Conservation (phyloP, 2,113 vertebrate species). For the Nerophis lumbriciformis region DNA sequence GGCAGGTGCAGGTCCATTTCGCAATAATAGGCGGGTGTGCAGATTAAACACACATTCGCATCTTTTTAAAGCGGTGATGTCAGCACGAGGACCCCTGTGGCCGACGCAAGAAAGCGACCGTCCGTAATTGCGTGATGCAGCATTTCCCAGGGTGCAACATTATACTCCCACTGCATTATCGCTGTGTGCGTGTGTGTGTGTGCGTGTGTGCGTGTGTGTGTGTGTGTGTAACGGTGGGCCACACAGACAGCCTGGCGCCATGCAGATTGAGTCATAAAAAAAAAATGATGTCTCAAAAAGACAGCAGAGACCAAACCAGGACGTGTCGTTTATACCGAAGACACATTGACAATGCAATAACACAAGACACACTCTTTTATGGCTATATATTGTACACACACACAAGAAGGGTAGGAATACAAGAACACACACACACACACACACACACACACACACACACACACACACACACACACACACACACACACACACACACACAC, state of each 20-base stretch:
- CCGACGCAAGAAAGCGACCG: slow-evolving; percentile 18
- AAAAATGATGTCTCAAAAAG: slow-evolving; percentile 33
- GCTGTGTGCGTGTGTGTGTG: slow-evolving; percentile 21
- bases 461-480: no score
- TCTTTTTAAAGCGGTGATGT: slow-evolving; percentile 55
- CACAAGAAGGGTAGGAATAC: no score
- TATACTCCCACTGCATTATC: slow-evolving; percentile 62
- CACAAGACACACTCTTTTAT: slow-evolving; percentile 3
- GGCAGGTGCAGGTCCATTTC: slow-evolving; percentile 61
- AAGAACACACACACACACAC: neutral
- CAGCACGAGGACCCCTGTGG: slow-evolving; percentile 42
- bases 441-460: no score
- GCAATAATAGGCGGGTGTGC: slow-evolving; percentile 42
- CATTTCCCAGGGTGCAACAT: slow-evolving; percentile 64
- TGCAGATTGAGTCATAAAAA: slow-evolving; percentile 67
- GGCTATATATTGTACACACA: no score
- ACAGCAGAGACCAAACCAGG: slow-evolving; percentile 42
- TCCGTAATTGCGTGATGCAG: slow-evolving; percentile 61
- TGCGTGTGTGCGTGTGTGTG: slow-evolving; percentile 23
- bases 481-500: no score
- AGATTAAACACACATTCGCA: slow-evolving; percentile 36
- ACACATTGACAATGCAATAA: no score
- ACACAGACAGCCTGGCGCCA: slow-evolving; percentile 74
- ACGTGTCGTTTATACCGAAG: neutral
- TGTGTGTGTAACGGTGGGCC: slow-evolving; percentile 36